These are phyloP conservation scores for Hypomecis punctinalis DNA, from an alignment of 2,888 invertebrate genomes.

Conservation along the genomic window DNA sequence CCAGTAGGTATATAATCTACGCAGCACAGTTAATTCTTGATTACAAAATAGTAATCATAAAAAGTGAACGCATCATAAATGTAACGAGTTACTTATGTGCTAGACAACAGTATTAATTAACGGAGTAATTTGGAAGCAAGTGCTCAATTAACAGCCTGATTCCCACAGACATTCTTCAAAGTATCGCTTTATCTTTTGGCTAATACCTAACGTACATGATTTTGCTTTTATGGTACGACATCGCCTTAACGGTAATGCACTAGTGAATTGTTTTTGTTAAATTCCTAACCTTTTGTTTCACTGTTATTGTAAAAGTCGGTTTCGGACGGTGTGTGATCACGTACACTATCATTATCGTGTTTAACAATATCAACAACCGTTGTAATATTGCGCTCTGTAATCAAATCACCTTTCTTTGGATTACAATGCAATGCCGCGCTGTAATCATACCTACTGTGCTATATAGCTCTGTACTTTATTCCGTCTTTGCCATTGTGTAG, in stretches of 20 bases:
- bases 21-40: not conserved
- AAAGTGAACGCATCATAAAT: conserved; percentile 22
- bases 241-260: conserved; percentile 47
- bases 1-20: too few species aligned
- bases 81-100: conserved; percentile 15
- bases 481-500: conserved; percentile 24
- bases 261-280: conserved; percentile 33
- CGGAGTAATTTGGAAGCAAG: conserved; percentile 41
- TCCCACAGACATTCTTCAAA: conserved; percentile 44
- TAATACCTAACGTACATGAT: conserved; percentile 43
- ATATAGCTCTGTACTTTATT: conserved; percentile 6
- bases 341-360: conserved; percentile 32
- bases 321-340: conserved; percentile 27
- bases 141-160: conserved; percentile 38
- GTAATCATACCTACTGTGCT: conserved; percentile 11
- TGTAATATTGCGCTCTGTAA: conserved; percentile 22
- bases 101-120: conserved; percentile 37
- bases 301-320: conserved; percentile 32
- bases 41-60: conserved; percentile 11
- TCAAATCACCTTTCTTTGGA: conserved; percentile 18
- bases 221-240: conserved; percentile 48
- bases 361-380: conserved; percentile 33
- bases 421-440: conserved; percentile 10
- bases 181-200: conserved; percentile 42
- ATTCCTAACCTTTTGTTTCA: conserved; percentile 27